Evolutionary conservation across 1,140 invertebrate genomes (phyloP).

Genomic region (Sinonovacula constricta): DNA sequence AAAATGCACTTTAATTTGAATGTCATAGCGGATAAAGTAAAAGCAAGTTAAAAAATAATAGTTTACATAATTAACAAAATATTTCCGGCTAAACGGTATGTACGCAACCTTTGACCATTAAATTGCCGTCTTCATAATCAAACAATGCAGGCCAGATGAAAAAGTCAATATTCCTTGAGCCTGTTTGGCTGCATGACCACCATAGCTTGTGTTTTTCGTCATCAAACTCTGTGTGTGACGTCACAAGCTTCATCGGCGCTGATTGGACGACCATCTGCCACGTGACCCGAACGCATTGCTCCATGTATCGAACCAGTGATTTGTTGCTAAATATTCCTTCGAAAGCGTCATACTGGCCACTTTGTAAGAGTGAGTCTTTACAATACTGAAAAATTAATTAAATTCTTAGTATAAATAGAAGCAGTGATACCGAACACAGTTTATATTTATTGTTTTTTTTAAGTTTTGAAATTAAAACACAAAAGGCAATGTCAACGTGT

Average conservation of each 20-base stretch:
- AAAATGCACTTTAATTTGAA: no score
- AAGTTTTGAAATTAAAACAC: no score
- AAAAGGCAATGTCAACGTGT: no score
- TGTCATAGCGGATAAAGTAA: no score
- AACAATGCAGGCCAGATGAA: slow-evolving; percentile 73
- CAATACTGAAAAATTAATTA: slow-evolving; percentile 25
- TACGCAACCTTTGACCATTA: slow-evolving; percentile 73
- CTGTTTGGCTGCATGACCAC: slow-evolving; percentile 73
- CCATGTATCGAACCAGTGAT: slow-evolving; percentile 27
- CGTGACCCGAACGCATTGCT: slow-evolving; percentile 57
- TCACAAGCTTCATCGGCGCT: slow-evolving; percentile 65
- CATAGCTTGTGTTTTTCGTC: slow-evolving; percentile 71
- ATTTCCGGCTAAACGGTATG: no score
- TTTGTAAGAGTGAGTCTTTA: slow-evolving; percentile 10
- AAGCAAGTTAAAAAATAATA: no score
- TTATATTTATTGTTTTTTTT: no score
- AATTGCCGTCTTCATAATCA: slow-evolving; percentile 71
- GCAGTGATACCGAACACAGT: no score
- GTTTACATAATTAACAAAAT: no score
- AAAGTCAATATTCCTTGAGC: slow-evolving; percentile 62
- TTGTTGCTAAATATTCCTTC: slow-evolving; percentile 33
- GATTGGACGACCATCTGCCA: slow-evolving; percentile 76
- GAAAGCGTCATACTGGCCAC: slow-evolving; percentile 7
- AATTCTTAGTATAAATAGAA: no score
- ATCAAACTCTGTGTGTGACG: slow-evolving; percentile 64